Evolutionary conservation across 2,797 vertebrate species (phyloP), one percentile per base, ranked within the genome.

Genomic region (Muraenolepis orangiensis): DNA sequence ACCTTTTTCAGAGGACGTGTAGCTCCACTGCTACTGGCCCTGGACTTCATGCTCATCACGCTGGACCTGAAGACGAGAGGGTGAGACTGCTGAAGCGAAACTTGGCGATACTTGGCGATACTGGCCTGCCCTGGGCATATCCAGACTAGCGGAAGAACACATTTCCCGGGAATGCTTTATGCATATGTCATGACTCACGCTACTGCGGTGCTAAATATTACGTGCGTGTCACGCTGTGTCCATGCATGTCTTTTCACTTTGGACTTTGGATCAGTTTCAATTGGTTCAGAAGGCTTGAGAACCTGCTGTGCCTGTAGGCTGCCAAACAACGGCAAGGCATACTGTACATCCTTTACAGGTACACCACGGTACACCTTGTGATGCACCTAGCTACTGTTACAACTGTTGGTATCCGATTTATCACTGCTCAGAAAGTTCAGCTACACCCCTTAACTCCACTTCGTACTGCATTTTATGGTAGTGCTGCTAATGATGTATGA

Each of bases 101-200:
- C 80, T 66, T 72, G 71, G 71, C 74, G 82, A 87, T 81, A 74
- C 80, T 66, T 72, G 71, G 71, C 74, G 82, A 87, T 81, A 74
- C 76, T 86, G 89, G 88, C 81, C 51, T 57, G 84, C 87, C 74
- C 81, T 78, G 72, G 74, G 71, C 77, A 23, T 74, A 80, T 75
- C 38, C 73, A 72, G 78, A 86, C 80, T 61, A 69, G 86, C 79
- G 82, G 80, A 79, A 74, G 72, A n/a, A 69, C 66, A 8, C 69
- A 83, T 82, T 78, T 57, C 76, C 64, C 70, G 75, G 71, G 78
- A 28, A 36, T 74, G 66, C 68, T 77, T 66, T n/a, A n/a, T 79
- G 46, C 75, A 78, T 70, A 71, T n/a, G 23, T 83, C 14, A 40
- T 74, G 76, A 80, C 64, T 80, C 79, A 84, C 75, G 77, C 80